Evolutionary conservation across 2,888 invertebrate species (phyloP).

Genomic region (Nomada ferruginata): DNA sequence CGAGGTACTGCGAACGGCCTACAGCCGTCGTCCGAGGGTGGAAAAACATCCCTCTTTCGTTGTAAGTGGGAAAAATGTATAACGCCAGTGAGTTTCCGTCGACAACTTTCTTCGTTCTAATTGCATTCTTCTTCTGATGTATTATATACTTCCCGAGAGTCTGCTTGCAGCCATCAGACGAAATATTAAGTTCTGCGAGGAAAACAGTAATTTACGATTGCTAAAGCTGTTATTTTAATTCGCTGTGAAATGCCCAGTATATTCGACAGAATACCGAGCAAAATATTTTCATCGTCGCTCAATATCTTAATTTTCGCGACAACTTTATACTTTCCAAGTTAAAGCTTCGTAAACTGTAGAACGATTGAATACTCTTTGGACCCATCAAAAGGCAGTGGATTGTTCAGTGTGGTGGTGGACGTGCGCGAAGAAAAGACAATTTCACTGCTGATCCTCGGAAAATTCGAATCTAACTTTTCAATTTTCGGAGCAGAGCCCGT

Average conservation of each 20-base stretch:
- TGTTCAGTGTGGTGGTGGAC: background rate
- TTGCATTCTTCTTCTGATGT: background rate
- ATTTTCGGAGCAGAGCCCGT: constrained; percentile 14
- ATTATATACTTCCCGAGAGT: too few species aligned
- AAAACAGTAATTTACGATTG: too few species aligned
- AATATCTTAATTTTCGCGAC: too few species aligned
- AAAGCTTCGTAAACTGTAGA: background rate
- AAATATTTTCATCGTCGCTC: background rate
- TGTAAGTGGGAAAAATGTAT: background rate
- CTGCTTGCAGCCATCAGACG: too few species aligned
- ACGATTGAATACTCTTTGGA: background rate
- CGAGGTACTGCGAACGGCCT: too few species aligned
- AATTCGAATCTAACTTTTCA: constrained; percentile 34
- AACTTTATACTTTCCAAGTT: background rate
- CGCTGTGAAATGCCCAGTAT: too few species aligned
- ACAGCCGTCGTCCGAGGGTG: too few species aligned
- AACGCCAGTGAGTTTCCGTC: constrained; percentile 1
- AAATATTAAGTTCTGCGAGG: too few species aligned
- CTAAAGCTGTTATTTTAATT: too few species aligned
- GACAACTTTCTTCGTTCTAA: constrained; percentile 12
- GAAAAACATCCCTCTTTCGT: background rate
- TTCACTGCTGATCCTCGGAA: constrained; percentile 8
- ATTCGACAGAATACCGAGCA: too few species aligned
- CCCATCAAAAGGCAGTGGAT: background rate
- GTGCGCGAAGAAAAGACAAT: constrained; percentile 4